These are phyloP conservation scores for Helicoverpa zea DNA, from an alignment of 1,140 invertebrate genomes.

Conservation along the genomic window DNA sequence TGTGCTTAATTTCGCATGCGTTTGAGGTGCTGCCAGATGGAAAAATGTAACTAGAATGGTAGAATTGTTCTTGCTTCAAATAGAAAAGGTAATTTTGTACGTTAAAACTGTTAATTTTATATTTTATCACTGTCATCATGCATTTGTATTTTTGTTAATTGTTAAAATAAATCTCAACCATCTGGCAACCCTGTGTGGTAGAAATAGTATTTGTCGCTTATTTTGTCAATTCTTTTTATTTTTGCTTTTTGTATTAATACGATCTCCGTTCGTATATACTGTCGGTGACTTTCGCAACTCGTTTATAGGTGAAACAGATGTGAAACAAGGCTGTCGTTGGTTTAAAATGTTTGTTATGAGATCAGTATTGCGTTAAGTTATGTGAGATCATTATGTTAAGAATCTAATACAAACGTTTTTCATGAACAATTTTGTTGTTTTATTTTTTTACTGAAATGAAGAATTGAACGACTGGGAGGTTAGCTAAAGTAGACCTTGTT, in stretches of 20 bases:
- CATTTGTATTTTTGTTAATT: not conserved
- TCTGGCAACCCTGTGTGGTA: slow-evolving; percentile 34
- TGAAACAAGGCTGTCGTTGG: slow-evolving; percentile 61
- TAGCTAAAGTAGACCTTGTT: no score
- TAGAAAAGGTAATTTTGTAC: not conserved
- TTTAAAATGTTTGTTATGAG: slow-evolving; percentile 57
- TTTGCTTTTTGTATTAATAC: slow-evolving; percentile 40
- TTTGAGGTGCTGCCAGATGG: slow-evolving; percentile 12
- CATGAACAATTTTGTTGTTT: slow-evolving; percentile 41
- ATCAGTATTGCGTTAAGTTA: slow-evolving; percentile 76
- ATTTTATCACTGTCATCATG: not conserved
- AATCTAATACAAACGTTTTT: slow-evolving; percentile 60
- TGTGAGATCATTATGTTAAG: slow-evolving; percentile 59
- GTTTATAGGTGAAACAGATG: slow-evolving; percentile 84
- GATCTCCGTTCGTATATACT: slow-evolving; percentile 28
- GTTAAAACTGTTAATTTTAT: not conserved
- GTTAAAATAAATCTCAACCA: not conserved
- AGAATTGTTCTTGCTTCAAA: slow-evolving; percentile 5
- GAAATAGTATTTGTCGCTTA: slow-evolving; percentile 1
- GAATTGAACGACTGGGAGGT: no score
- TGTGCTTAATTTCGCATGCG: slow-evolving; percentile 28
- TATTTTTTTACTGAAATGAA: slow-evolving; percentile 18
- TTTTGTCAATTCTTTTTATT: not conserved
- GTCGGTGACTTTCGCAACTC: slow-evolving; percentile 69
- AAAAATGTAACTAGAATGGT: not conserved